These are phyloP conservation scores for Drosophila buzzatii DNA, from an alignment of 2,888 invertebrate genomes.

Conservation along the genomic window DNA sequence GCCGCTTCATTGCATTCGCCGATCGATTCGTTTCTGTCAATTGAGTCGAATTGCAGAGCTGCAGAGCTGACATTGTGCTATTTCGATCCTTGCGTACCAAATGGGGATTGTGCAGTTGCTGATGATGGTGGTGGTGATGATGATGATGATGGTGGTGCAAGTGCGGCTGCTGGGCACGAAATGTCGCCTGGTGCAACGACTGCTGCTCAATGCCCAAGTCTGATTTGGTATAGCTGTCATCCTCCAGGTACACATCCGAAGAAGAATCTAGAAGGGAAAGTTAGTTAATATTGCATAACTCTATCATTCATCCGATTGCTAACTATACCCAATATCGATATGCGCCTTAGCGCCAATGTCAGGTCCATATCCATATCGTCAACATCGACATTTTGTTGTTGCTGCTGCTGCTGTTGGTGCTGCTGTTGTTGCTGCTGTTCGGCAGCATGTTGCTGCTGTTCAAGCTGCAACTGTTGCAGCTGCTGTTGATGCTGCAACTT, in stretches of 20 bases:
- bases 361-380: constrained; percentile 80
- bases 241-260: constrained; percentile 84
- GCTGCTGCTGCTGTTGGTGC: constrained; percentile 48
- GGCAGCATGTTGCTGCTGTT: constrained; percentile 60
- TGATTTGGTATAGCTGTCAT: constrained; percentile 85
- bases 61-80: constrained; percentile 88
- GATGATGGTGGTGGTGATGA: constrained; percentile 48
- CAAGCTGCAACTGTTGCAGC: constrained; percentile 45
- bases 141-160: constrained; percentile 66
- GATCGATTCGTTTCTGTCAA: constrained; percentile 33
- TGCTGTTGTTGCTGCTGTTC: constrained; percentile 26
- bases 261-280: constrained; percentile 75
- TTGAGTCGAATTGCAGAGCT: constrained; percentile 80
- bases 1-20: constrained; percentile 74
- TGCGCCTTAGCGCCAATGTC: constrained; percentile 68
- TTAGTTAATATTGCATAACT: neutral
- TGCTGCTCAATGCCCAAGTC: constrained; percentile 84
- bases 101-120: constrained; percentile 65
- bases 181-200: constrained; percentile 43
- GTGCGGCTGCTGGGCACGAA: constrained; percentile 30
- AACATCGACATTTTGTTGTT: constrained; percentile 47
- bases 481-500: constrained; percentile 74
- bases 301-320: no score
- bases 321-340: constrained; percentile 69
- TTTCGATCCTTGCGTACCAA: constrained; percentile 87